phyloP scores from a whole-genome alignment of 2,888 invertebrate genomes.

The Brachyptera risi region DNA sequence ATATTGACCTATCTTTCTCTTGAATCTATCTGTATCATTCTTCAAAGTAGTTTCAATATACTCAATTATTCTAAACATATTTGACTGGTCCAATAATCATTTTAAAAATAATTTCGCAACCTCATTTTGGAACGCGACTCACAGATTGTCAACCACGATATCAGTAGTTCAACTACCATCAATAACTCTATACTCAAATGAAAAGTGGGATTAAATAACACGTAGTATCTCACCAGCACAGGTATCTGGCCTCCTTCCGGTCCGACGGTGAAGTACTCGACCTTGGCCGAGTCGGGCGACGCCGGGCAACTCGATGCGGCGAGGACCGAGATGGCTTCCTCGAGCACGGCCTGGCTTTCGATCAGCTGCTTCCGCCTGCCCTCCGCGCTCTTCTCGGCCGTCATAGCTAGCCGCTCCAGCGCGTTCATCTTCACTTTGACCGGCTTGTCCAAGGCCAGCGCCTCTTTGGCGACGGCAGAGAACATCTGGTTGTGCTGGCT shows the following conservation, averaged over 20 bases:
- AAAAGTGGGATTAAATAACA: neutral
- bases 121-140: no score
- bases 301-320: constrained; percentile 41
- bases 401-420: constrained; percentile 35
- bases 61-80: no score
- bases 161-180: no score
- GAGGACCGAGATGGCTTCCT: constrained; percentile 39
- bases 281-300: constrained; percentile 44
- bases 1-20: no score
- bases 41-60: no score
- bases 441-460: constrained; percentile 25
- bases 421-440: constrained; percentile 24
- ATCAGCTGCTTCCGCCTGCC: constrained; percentile 22
- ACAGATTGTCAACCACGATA: no score
- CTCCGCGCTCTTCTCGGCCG: constrained; percentile 39
- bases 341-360: constrained; percentile 30
- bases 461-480: constrained; percentile 39
- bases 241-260: constrained; percentile 38
- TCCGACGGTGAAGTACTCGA: constrained; percentile 50
- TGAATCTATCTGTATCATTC: no score
- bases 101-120: no score
- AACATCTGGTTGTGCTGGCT: constrained; percentile 34
- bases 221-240: constrained; percentile 36
- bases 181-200: no score
- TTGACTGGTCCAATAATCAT: no score